Base-by-base conservation (phyloP, 2,888 invertebrate genomes). In the Macaria notata region DNA sequence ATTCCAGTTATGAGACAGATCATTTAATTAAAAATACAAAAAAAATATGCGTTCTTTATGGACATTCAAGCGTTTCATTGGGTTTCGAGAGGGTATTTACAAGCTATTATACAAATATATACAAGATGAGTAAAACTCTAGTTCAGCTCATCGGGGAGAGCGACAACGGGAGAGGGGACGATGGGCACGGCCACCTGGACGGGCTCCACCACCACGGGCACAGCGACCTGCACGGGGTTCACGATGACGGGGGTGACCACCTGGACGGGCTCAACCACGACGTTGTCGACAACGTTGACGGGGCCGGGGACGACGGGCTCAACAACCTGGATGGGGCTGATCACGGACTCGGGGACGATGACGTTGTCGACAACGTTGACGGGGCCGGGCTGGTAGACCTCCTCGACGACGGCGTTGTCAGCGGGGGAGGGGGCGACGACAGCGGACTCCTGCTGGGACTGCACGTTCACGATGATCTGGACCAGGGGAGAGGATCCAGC, bases 391-490 rank as follows among this genome's bases (percentile, higher is more conserved):
- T 67, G 61, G 51, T 63, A 45, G 31, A 58, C 62, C 43, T 64
- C 39, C 29, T 56, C 54, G 46, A 55, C 61, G 9, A 54, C 63
- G 42, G 57, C 56, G 44, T 61, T 45, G 3, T 64, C 50, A 44
- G 66, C 64, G 56, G 73, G 61, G 48, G 65, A 9, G 41, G 65
- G 68, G 44, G 69, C 63, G 47, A 72, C 44, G 42, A 57, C 44
- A 31, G 41, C 62, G 41, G 61, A 60, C 29, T 64, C 64, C 29
- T 46, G 30, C 29, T 46, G 30, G 56, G 50, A 42, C 57, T 72
- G 70, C 50, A 77, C 70, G 68, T 78, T 79, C 64, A 79, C 49
- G 70, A 79, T 70, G 66, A 79, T 74, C 68, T 78, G 76, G 42
- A 79, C 75, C 43, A 76, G 31, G 74, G 72, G 60, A 70, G 52